A percentile compares a stretch with the other conserved stretches of the same genome.
Conservation (phyloP, 2,888 invertebrate species). For the Crepidodera aurea region DNA sequence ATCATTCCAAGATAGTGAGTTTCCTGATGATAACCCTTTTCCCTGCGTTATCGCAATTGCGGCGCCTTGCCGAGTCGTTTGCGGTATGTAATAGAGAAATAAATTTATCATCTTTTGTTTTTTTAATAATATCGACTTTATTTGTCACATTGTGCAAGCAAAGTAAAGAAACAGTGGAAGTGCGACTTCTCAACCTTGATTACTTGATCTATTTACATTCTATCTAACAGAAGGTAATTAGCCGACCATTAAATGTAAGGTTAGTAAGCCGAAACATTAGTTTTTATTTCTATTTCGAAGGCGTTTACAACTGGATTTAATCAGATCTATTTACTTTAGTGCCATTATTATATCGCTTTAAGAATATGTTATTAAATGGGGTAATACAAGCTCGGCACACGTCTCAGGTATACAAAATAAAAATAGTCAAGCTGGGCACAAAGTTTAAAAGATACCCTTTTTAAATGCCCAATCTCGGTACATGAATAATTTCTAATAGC, state of each 20-base stretch:
- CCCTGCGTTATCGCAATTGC: slow-evolving; percentile 4
- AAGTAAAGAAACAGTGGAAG: slow-evolving; percentile 14
- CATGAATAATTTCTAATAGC: too few species aligned
- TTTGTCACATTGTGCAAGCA: background rate
- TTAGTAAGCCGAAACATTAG: slow-evolving; percentile 26
- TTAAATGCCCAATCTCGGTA: too few species aligned
- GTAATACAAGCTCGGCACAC: too few species aligned
- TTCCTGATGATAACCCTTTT: slow-evolving; percentile 22
- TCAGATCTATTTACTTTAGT: too few species aligned
- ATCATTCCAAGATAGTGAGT: background rate
- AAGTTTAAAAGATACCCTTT: too few species aligned
- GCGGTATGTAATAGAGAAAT: background rate
- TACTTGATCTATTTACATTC: slow-evolving; percentile 28
- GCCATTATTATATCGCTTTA: too few species aligned
- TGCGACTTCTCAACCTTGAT: slow-evolving; percentile 20
- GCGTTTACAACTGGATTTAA: background rate
- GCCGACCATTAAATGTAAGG: slow-evolving; percentile 29
- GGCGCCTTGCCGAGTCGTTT: background rate
- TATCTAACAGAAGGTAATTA: slow-evolving; percentile 23
- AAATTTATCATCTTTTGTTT: background rate
- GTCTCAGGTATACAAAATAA: too few species aligned
- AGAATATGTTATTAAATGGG: too few species aligned
- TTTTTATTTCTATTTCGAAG: slow-evolving; percentile 15
- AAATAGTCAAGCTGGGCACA: too few species aligned
- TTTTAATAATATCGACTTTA: too few species aligned